Evolutionary conservation across 2,797 vertebrate species (phyloP).

Genomic region (Thripadectes ignobilis): DNA sequence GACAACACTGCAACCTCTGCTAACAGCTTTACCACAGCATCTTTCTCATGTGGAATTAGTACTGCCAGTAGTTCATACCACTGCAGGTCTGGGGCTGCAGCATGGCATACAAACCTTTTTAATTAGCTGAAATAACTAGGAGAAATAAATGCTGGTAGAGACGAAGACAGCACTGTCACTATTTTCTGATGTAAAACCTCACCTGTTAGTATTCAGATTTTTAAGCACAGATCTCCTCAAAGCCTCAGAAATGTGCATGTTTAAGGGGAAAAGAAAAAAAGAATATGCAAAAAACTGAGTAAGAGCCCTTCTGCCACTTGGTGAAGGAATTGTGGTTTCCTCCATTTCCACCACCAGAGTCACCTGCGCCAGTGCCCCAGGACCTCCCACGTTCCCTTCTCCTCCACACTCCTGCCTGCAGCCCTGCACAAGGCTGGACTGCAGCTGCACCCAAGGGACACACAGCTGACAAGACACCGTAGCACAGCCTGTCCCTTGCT

Average conservation of each 20-base stretch:
- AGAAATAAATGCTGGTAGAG: not conserved
- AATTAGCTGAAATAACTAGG: not conserved
- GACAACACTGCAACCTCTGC: fast-evolving
- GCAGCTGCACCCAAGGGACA: not conserved
- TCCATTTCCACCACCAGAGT: not conserved
- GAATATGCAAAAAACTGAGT: not conserved
- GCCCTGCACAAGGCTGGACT: too few species aligned
- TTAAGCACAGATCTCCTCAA: not conserved
- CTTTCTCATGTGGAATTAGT: not conserved
- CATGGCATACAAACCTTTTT: not conserved
- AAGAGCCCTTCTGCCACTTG: not conserved
- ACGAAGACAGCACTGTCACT: not conserved
- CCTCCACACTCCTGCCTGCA: not conserved
- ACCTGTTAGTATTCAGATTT: not conserved
- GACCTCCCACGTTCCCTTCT: fast-evolving
- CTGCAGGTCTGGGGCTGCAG: not conserved
- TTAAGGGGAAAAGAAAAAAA: not conserved
- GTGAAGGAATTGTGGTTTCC: not conserved
- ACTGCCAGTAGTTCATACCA: not conserved
- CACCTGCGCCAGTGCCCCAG: too few species aligned
- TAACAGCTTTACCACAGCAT: not conserved
- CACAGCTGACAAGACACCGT: not conserved
- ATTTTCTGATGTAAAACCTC: not conserved
- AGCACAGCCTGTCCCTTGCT: not conserved
- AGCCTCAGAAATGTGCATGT: not conserved